Evolutionary conservation across 1,140 invertebrate species (phyloP), one percentile per base, ranked within the genome.

Genomic region (Phymorhynchus buccinoides): DNA sequence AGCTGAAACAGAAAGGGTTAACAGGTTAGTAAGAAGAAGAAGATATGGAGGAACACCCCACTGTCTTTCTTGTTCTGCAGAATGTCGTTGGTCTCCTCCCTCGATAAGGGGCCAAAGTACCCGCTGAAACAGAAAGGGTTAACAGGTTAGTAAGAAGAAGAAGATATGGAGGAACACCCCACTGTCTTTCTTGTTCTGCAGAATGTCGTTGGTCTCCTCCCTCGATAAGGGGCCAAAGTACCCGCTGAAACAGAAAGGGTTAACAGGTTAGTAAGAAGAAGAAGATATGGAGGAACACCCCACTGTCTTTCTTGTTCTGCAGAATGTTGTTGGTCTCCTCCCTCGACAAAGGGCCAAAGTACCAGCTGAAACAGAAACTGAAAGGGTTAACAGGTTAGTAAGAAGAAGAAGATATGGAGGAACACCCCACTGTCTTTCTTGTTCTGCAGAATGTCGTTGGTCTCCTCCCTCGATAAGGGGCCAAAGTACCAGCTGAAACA

Each of bases 161-260:
- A n/a, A n/a, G n/a, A n/a, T n/a, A n/a, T n/a, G n/a, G n/a, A 99
- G 95, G 95, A 99, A 99, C 0, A 98, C 97, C 42, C 98, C 98
- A 82, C 98, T 97, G 89, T 96, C 95, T 93, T 99, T 97, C 32
- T 79, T 79, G 30, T 41, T 52, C 32, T 97, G 96, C n/a, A 99
- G 94, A 78, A 99, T 95, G 93, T 98, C 96, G 14, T 97, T 98
- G 9, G 98, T 97, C 94, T 99, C 97, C 90, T 97, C 96, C 48
- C 98, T 95, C 41, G 96, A 96, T 94, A 99, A 96, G 84, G 96
- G 95, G 73, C 97, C 97, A 95, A 99, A 99, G 93, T 98, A 99
- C 98, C 98, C 99, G 94, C 98, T 99, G 94, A 84, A 95, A 91
- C 39, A 85, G 3, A 75, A 32, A 71, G n/a, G 48, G 22, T 22